Base-by-base conservation (phyloP, 1,140 invertebrate species). In the Cotesia glomerata region DNA sequence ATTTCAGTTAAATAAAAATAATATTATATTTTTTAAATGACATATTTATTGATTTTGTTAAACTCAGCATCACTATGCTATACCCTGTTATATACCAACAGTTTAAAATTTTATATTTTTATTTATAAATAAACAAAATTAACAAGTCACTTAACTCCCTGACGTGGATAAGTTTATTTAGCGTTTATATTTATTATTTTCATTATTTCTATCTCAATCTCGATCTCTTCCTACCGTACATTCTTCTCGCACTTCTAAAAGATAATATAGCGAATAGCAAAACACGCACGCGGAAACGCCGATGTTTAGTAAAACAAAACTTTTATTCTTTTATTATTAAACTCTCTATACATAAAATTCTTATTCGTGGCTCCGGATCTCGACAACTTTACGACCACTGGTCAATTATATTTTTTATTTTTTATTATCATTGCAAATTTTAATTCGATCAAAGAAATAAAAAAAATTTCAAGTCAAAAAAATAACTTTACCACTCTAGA, bases 371-470 rank as follows among this genome's bases (percentile, higher is more conserved):
- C 59, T 32, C 34, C 69, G 59, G 4, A 51, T 26, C 26, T 26
- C 26, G n/a, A 32, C 69, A 54, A 26, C 61, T 71, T 64, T 64
- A 71, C 69, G 69, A 71, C 51, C 51, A 26, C 36, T 45, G 69
- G 26, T 71, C 34, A 45, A 56, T 64, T 49, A 45, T 71, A 69
- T 58, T 62, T 70, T 62, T 34, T 45, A 26, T 62, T 59, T 18
- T 45, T 36, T 62, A 69, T 35, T 16, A 61, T 26, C 26, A 35
- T n/a, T n/a, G 26, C 13, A 26, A 62, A 26, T 8, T 34, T 52
- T 59, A 62, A 62, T 62, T 26, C 26, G 26, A 62, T 62, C 13
- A 62, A 5, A 62, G 4, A 13, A 35, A 62, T 32, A 62, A n/a
- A 18, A 62, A 35, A 32, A 18, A 18, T 45, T 9, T 45, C 8